Conservation (phyloP, 2,113 vertebrate genomes). For the Grallaria varia region DNA sequence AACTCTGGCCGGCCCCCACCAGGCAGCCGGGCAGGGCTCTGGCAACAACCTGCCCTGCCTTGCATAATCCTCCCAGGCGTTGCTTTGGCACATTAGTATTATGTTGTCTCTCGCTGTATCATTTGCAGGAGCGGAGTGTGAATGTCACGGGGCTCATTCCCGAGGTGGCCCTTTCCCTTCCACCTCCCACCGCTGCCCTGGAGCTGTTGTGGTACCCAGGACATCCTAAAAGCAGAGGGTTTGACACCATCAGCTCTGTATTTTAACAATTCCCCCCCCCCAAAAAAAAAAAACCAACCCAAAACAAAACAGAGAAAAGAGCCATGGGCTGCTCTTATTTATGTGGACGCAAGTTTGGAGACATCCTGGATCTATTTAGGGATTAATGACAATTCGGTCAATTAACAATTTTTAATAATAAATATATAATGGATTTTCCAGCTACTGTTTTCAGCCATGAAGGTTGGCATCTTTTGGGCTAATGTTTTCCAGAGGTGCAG, state of each 20-base stretch:
- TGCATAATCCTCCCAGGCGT: fast-evolving
- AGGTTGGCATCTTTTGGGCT: background rate
- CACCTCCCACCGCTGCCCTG: fast-evolving
- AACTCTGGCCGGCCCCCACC: background rate
- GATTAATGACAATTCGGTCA: background rate
- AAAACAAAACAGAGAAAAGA: background rate
- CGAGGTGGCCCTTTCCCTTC: background rate
- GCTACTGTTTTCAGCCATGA: constrained; percentile 5
- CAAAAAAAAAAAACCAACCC: background rate
- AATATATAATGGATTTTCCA: constrained; percentile 36
- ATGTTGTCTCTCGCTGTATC: fast-evolving
- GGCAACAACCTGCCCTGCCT: background rate
- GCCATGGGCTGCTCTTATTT: background rate
- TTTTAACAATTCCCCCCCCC: background rate
- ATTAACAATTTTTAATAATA: background rate
- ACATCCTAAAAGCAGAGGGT: background rate
- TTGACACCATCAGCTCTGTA: background rate
- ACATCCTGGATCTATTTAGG: background rate
- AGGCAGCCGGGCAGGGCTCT: background rate
- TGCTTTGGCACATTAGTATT: background rate
- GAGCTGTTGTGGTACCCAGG: background rate
- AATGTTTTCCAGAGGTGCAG: constrained; percentile 25
- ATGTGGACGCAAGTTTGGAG: background rate
- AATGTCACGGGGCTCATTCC: fast-evolving
- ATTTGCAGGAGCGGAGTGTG: background rate